phyloP scores from a whole-genome alignment of 2,888 invertebrate genomes.

The Xanthorhoe designata region DNA sequence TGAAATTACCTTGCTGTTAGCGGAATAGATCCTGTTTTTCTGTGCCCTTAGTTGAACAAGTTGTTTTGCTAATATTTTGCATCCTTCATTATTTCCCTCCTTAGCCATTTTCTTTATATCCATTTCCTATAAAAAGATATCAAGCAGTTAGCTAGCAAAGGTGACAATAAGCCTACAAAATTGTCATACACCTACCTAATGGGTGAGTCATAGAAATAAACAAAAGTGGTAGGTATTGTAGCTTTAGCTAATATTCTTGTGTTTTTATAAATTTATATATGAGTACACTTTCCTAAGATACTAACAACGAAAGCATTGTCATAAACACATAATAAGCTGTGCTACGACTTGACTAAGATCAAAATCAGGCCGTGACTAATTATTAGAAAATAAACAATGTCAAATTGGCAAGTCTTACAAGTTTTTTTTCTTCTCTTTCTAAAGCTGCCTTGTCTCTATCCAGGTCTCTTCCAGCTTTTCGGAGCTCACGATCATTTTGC shows the following conservation, averaged over 20 bases:
- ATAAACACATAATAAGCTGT: too few relatives aligned
- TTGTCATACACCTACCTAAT: neutral
- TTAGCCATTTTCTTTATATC: conserved; percentile 96
- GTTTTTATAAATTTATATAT: too few relatives aligned
- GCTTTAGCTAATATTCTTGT: too few relatives aligned
- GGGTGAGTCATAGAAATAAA: conserved; percentile 12
- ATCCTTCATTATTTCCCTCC: conserved; percentile 94
- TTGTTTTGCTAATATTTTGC: conserved; percentile 94
- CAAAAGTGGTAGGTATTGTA: neutral
- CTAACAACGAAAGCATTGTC: too few relatives aligned
- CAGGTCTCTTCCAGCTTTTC: conserved; percentile 93
- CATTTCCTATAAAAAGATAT: conserved; percentile 85
- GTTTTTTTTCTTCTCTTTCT: conserved; percentile 95
- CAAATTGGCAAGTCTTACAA: conserved; percentile 81
- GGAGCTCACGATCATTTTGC: conserved; percentile 91
- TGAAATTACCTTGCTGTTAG: conserved; percentile 90
- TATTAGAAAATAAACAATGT: neutral
- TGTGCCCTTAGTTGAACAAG: conserved; percentile 95
- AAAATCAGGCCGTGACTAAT: neutral
- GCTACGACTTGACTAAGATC: too few relatives aligned
- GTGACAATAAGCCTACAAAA: neutral
- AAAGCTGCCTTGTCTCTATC: conserved; percentile 92
- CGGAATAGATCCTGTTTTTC: conserved; percentile 92
- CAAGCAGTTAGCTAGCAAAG: neutral
- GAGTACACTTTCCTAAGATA: too few relatives aligned